Percentiles rank a stretch among this genome's conserved stretches.
phyloP scores from a whole-genome alignment of 2,113 vertebrate genomes.

The Nerophis ophidion region DNA sequence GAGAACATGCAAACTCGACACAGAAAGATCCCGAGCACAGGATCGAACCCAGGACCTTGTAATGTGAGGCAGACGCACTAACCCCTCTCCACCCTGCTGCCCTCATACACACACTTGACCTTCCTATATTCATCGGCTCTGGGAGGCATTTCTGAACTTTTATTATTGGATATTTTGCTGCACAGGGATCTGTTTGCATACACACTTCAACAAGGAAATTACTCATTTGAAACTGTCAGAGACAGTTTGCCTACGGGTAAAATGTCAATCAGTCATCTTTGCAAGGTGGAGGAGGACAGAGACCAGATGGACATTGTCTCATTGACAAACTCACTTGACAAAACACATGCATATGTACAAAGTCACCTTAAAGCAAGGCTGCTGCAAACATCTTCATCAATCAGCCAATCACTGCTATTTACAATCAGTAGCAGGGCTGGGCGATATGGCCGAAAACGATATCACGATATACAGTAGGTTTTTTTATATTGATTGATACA shows the following conservation, averaged over 20 bases:
- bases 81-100: neutral
- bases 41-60: too few species aligned
- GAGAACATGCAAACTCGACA: too few species aligned
- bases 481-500: too few species aligned
- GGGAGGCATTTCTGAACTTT: slow-evolving; percentile 19
- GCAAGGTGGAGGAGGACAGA: neutral
- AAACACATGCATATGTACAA: neutral
- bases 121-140: slow-evolving; percentile 7
- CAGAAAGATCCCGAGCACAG: too few species aligned
- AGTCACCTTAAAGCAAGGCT: neutral
- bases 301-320: neutral
- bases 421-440: neutral
- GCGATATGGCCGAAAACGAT: too few species aligned
- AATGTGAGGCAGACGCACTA: too few species aligned
- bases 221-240: slow-evolving; percentile 48
- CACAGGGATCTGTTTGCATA: slow-evolving; percentile 11
- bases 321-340: neutral
- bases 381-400: neutral
- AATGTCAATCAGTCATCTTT: slow-evolving; percentile 51
- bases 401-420: neutral
- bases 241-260: slow-evolving; percentile 30
- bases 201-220: slow-evolving; percentile 42
- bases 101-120: too few species aligned
- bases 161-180: slow-evolving; percentile 22
- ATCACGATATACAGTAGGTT: too few species aligned